Percentiles rank a stretch among this genome's conserved stretches.
Conservation (phyloP, 2,888 invertebrate species). For the Drosophila diplacantha region DNA sequence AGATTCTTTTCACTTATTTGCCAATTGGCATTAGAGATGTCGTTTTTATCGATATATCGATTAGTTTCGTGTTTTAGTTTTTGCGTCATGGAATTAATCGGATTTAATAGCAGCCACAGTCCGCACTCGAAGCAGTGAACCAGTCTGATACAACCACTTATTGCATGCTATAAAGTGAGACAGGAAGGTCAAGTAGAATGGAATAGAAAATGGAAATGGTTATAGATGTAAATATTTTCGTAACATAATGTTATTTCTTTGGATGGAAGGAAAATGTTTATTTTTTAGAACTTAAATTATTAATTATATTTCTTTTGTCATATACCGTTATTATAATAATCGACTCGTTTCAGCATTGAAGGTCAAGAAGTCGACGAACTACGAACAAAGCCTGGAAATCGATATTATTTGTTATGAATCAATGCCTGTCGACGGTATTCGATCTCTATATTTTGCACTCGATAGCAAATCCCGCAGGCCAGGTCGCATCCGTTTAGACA, state of each 20-base stretch:
- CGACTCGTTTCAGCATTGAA: neutral
- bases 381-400: neutral
- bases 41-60: constrained; percentile 1
- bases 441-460: neutral
- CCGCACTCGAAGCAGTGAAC: neutral
- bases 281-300: too few species aligned
- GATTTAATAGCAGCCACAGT: neutral
- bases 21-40: constrained; percentile 10
- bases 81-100: neutral
- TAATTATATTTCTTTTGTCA: neutral
- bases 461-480: neutral
- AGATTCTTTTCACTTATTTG: constrained; percentile 19
- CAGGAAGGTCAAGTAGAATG: neutral
- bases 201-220: neutral
- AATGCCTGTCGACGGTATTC: neutral
- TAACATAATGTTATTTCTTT: neutral
- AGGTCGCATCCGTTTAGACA: neutral
- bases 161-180: neutral
- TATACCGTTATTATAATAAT: neutral
- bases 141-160: neutral
- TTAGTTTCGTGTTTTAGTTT: neutral
- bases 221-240: neutral
- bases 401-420: neutral
- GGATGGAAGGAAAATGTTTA: too few species aligned
- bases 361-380: neutral